phyloP scores from a whole-genome alignment of 2,113 vertebrate genomes.

The Silurus meridionalis region DNA sequence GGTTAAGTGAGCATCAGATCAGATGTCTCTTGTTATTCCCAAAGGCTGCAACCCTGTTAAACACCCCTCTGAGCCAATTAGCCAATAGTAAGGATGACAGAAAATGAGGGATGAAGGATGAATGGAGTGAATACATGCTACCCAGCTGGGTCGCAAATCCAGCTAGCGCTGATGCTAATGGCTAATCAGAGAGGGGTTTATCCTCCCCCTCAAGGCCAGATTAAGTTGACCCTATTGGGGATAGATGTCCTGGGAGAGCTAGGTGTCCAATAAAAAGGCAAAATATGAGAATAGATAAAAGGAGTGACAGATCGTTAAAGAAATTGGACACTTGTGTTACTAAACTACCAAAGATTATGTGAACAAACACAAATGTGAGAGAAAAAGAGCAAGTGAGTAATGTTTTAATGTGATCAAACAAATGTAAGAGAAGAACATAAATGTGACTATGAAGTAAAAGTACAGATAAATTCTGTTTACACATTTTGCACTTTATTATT shows the following conservation, averaged over 20 bases:
- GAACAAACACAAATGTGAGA: background rate
- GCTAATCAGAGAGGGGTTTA: slow-evolving; percentile 74
- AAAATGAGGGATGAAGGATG: slow-evolving; percentile 42
- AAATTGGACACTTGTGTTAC: slow-evolving; percentile 32
- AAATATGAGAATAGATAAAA: slow-evolving; percentile 63
- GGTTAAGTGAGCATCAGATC: slow-evolving; percentile 76
- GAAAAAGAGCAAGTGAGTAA: too few species aligned
- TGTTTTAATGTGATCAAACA: background rate
- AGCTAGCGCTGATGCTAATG: slow-evolving; percentile 68
- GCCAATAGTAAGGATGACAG: slow-evolving; percentile 53
- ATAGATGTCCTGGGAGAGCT: slow-evolving; percentile 63
- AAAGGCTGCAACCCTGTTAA: slow-evolving; percentile 60
- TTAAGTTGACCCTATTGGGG: slow-evolving; percentile 64
- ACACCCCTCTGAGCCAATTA: slow-evolving; percentile 78
- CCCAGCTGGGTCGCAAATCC: slow-evolving; percentile 48
- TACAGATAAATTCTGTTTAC: background rate
- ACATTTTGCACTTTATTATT: background rate
- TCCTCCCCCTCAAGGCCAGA: slow-evolving; percentile 64
- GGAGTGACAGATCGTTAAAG: slow-evolving; percentile 45
- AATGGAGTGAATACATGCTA: slow-evolving; percentile 21
- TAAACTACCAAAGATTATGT: background rate
- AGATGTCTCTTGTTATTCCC: slow-evolving; percentile 76
- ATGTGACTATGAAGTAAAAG: background rate
- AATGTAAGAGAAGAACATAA: background rate
- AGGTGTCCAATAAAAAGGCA: slow-evolving; percentile 62